Conservation (phyloP, 2,888 invertebrate genomes). For the Allacma fusca region DNA sequence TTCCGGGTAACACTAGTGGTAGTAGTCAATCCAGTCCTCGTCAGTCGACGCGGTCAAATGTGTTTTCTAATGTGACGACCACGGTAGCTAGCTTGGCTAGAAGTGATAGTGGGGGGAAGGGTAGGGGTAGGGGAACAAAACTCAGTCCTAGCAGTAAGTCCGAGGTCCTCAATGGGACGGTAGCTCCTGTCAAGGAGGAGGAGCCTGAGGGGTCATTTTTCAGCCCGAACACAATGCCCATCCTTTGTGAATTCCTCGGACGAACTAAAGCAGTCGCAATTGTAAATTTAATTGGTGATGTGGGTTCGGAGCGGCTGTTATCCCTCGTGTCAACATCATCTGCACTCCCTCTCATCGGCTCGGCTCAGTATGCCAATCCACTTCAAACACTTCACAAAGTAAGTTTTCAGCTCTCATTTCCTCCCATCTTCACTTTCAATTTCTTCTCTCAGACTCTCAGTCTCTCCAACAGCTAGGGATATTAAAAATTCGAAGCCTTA, state of each 20-base stretch:
- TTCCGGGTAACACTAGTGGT: background rate
- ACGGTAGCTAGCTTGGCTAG: background rate
- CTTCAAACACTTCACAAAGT: slow-evolving; percentile 57
- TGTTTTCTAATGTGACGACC: too few species aligned
- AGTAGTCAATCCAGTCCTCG: background rate
- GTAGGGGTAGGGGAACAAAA: slow-evolving; percentile 2
- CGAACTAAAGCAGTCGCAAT: slow-evolving; percentile 56
- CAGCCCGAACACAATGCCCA: slow-evolving; percentile 52
- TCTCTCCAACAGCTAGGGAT: too few species aligned
- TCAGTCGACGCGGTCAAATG: too few species aligned
- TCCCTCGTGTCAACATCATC: slow-evolving; percentile 55
- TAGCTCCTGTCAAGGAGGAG: background rate
- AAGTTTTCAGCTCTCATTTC: slow-evolving; percentile 32
- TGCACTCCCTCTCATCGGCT: slow-evolving; percentile 56
- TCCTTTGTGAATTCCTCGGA: slow-evolving; percentile 56
- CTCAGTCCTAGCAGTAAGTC: too few species aligned
- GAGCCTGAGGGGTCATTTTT: slow-evolving; percentile 14
- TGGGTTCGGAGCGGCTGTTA: slow-evolving; percentile 55
- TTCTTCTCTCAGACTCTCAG: too few species aligned
- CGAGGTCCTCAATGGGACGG: too few species aligned
- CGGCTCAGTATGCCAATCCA: slow-evolving; percentile 53
- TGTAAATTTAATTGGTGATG: slow-evolving; percentile 56
- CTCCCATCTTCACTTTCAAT: background rate
- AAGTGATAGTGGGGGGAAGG: background rate
- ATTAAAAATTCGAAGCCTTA: too few species aligned